These are phyloP conservation scores for Drosophila suboccidentalis DNA, from an alignment of 2,888 invertebrate species.

Conservation along the genomic window DNA sequence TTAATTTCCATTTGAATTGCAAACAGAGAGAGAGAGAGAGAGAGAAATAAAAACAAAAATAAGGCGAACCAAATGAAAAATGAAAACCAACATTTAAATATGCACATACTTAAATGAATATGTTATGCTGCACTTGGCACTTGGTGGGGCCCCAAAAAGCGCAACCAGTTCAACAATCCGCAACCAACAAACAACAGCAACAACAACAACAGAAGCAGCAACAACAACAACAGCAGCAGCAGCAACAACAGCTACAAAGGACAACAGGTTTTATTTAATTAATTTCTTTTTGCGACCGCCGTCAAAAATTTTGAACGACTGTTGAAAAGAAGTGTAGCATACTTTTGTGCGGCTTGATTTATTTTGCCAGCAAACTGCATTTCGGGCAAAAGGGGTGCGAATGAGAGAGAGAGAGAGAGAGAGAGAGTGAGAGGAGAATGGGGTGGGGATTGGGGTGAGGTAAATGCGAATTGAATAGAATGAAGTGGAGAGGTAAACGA, in stretches of 20 bases:
- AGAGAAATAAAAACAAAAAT: constrained; percentile 36
- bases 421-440: neutral
- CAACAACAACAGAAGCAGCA: constrained; percentile 11
- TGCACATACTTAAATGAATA: constrained; percentile 48
- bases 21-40: constrained; percentile 19
- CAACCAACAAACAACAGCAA: constrained; percentile 18
- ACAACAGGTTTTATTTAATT: constrained; percentile 57
- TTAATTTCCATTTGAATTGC: constrained; percentile 73
- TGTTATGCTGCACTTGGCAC: constrained; percentile 46
- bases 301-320: constrained; percentile 45
- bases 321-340: constrained; percentile 53
- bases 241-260: constrained; percentile 32
- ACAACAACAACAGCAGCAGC: constrained; percentile 15
- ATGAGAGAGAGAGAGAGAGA: neutral
- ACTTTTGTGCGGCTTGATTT: constrained; percentile 67
- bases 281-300: constrained; percentile 48
- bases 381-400: constrained; percentile 4
- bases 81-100: constrained; percentile 30
- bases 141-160: constrained; percentile 31
- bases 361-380: constrained; percentile 49
- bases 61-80: constrained; percentile 29
- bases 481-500: constrained; percentile 24
- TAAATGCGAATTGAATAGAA: constrained; percentile 16
- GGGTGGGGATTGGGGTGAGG: neutral
- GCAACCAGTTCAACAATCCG: constrained; percentile 30